phyloP scores from a whole-genome alignment of 2,888 invertebrate genomes.

The Acronicta alni region DNA sequence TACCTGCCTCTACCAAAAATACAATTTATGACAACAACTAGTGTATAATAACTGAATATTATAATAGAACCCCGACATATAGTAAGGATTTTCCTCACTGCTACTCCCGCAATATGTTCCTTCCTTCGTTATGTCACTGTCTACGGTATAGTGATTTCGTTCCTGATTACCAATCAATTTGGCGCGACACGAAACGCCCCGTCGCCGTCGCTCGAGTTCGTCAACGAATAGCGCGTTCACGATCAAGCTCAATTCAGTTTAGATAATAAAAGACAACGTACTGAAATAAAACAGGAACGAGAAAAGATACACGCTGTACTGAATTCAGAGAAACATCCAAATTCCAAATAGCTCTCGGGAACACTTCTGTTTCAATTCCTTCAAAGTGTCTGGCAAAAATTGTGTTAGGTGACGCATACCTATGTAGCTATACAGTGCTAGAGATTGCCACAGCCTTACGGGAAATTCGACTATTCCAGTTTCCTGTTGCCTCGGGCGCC shows the following conservation, averaged over 20 bases:
- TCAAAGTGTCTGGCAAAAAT: constrained; percentile 77
- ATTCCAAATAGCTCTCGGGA: constrained; percentile 68
- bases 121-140: constrained; percentile 40
- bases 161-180: constrained; percentile 60
- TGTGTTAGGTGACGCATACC: constrained; percentile 70
- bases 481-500: constrained; percentile 50
- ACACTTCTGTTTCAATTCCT: constrained; percentile 84
- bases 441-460: constrained; percentile 45
- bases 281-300: constrained; percentile 52
- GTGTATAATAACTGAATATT: no score
- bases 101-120: constrained; percentile 30
- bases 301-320: constrained; percentile 41
- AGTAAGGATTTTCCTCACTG: constrained; percentile 2
- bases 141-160: constrained; percentile 42
- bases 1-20: no score
- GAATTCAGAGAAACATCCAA: constrained; percentile 59
- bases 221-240: constrained; percentile 40
- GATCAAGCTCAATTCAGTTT: constrained; percentile 53
- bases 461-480: constrained; percentile 49
- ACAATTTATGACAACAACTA: no score
- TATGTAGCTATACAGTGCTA: constrained; percentile 32
- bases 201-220: constrained; percentile 27
- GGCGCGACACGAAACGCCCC: constrained; percentile 41
- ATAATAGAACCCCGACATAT: neutral
- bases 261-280: constrained; percentile 55